Conservation (phyloP, 1,140 invertebrate genomes). For the Spodoptera litura region DNA sequence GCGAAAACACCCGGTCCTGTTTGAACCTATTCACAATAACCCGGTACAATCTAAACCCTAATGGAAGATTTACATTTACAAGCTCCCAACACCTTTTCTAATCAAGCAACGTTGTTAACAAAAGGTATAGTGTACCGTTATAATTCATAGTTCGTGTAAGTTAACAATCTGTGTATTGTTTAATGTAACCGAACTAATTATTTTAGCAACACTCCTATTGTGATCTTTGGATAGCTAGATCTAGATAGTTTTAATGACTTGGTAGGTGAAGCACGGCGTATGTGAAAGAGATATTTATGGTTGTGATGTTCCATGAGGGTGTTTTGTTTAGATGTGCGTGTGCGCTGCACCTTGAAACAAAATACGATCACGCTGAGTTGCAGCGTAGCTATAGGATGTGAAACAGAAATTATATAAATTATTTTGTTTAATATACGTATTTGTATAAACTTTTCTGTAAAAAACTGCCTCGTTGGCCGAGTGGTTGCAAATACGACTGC, state of each 20-base stretch:
- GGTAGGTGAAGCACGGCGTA: constrained; percentile 20
- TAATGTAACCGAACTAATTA: constrained; percentile 40
- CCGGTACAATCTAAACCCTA: constrained; percentile 4
- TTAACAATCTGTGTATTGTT: constrained; percentile 38
- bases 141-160: constrained; percentile 36
- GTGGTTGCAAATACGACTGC: too few relatives aligned
- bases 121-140: constrained; percentile 27
- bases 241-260: constrained; percentile 30
- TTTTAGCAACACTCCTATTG: constrained; percentile 17
- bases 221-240: constrained; percentile 36
- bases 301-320: too few relatives aligned
- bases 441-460: too few relatives aligned
- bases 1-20: background rate
- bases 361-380: too few relatives aligned
- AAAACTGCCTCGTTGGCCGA: too few relatives aligned
- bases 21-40: constrained; percentile 4
- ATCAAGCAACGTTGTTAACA: constrained; percentile 29
- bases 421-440: too few relatives aligned
- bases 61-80: constrained; percentile 22
- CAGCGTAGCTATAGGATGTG: too few relatives aligned
- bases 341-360: too few relatives aligned
- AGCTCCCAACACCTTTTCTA: constrained; percentile 15
- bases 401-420: too few relatives aligned
- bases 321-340: too few relatives aligned
- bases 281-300: constrained; percentile 9